These are phyloP conservation scores for Hippocampus barbouri DNA, from an alignment of 2,113 vertebrate genomes.

Conservation along the genomic window DNA sequence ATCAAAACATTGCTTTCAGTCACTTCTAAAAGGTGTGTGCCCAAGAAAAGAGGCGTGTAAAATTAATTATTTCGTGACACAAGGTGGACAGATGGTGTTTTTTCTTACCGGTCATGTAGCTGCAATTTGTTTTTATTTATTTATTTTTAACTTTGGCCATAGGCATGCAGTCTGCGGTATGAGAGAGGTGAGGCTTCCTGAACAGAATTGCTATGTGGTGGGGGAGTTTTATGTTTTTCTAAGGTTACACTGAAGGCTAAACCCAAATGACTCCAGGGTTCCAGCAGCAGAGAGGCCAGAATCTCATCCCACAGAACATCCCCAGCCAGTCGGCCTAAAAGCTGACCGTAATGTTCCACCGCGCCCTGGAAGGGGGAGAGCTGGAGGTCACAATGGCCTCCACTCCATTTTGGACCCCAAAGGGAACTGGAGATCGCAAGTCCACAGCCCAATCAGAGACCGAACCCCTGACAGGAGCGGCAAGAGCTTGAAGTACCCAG, in stretches of 20 bases:
- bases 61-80: neutral
- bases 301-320: neutral
- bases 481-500: too few relatives aligned
- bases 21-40: conserved; percentile 15
- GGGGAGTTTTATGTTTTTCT: neutral
- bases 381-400: too few relatives aligned
- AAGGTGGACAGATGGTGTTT: neutral
- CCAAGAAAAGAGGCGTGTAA: conserved; percentile 1
- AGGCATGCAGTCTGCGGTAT: neutral
- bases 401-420: too few relatives aligned
- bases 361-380: too few relatives aligned
- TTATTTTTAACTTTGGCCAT: neutral
- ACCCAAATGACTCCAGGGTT: too few relatives aligned
- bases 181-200: neutral
- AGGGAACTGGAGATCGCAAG: too few relatives aligned
- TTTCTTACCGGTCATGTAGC: neutral
- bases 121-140: neutral
- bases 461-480: too few relatives aligned
- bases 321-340: neutral
- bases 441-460: too few relatives aligned
- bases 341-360: too few relatives aligned
- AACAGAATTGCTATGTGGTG: neutral
- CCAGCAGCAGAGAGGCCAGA: too few relatives aligned
- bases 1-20: conserved; percentile 46
- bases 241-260: neutral